These are phyloP conservation scores for Syngnathus scovelli DNA, from an alignment of 2,113 vertebrate genomes.

Conservation along the genomic window DNA sequence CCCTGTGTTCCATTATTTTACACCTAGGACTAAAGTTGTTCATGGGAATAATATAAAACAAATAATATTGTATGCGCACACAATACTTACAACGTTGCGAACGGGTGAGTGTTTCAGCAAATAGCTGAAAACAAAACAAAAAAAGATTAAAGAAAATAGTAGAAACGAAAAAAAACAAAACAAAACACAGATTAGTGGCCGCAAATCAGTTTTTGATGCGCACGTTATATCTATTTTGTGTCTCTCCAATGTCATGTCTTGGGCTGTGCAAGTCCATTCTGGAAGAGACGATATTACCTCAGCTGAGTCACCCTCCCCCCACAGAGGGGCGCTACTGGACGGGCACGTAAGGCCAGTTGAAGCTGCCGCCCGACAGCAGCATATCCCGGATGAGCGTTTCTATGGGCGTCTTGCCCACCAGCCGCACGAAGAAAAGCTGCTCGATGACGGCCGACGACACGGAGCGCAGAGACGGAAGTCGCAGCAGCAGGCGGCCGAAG, in stretches of 20 bases:
- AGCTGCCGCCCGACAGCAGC: conserved; percentile 98
- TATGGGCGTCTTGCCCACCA: conserved; percentile 99
- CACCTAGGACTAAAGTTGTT: not conserved
- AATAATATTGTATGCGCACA: not conserved
- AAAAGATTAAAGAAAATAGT: not conserved
- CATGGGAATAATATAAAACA: not conserved
- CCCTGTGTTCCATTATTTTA: not conserved
- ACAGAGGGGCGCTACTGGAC: conserved; percentile 74
- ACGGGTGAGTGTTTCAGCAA: not conserved
- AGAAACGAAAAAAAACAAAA: not conserved
- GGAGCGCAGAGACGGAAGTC: conserved; percentile 93
- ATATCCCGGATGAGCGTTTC: conserved; percentile 99
- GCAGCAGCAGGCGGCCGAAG: conserved; percentile 95
- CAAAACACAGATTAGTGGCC: not conserved
- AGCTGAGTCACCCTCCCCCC: not conserved
- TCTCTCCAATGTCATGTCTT: not conserved
- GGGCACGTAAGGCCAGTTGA: conserved; percentile 99
- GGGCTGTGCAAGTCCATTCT: not conserved
- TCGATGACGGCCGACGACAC: conserved; percentile 98
- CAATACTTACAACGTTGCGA: no score
- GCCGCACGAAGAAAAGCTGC: conserved; percentile 98
- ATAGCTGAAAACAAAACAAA: not conserved
- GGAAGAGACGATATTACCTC: not conserved
- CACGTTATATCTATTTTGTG: not conserved
- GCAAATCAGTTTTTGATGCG: not conserved